Base-by-base conservation (phyloP, 1,140 invertebrate species). In the Philaenus spumarius region DNA sequence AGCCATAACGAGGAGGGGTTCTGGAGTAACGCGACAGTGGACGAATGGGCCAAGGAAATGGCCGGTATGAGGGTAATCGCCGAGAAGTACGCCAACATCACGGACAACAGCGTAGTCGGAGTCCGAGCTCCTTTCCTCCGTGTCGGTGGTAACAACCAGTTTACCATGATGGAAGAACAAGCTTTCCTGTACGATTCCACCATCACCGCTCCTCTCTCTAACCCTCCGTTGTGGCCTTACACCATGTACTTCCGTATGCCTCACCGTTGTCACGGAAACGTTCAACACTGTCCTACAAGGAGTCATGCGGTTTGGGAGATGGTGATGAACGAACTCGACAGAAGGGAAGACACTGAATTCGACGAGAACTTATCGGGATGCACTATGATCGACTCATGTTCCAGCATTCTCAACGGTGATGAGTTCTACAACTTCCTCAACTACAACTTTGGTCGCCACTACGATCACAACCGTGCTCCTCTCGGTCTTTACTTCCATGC, bases 181-280 rank as follows among this genome's bases (percentile, higher is more conserved):
- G 90, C 90, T 15, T 97, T 97, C 81, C 75, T 96, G 6, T 97
- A 96, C 72, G 94, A 97, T 71, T 95, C 93, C 9, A 95, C 93
- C 14, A 95, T 97, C 68, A 95, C 93, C 0, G 92, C 93, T 12
- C 89, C 93, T 5, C 77, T 96, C 14, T 91, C 87, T 61, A 93
- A 95, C 67, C 91, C 90, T 14, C 93, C 93, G 17, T 81, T 97
- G 26, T 97, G 93, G 93, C 94, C 93, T 5, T 97, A 96, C 80
- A 97, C 93, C 59, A 90, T 97, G 84, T 96, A 96, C 79, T 97
- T 95, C 82, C 82, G 91, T 55, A 96, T 96, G 92, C 93, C 93
- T 0, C 93, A 95, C 69, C 82, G 89, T 54, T 96, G 93, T 69
- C 93, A 95, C 72, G 93, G 93, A 56, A 95, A 96, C 72, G 75